These are phyloP conservation scores for Hypocryptadius cinnamomeus DNA, from an alignment of 2,113 vertebrate genomes.

Conservation along the genomic window DNA sequence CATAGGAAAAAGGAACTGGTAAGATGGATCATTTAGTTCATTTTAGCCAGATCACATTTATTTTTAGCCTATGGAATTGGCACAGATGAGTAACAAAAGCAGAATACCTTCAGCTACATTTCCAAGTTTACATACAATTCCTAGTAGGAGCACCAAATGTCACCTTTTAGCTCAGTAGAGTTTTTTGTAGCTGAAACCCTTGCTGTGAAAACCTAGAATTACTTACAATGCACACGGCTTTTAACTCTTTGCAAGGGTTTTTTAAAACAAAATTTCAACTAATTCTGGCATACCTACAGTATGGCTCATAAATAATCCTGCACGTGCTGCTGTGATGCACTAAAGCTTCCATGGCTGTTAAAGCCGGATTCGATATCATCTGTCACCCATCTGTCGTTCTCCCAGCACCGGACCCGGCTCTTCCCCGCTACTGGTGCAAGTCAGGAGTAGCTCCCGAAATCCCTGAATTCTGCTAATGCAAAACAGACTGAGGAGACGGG, in stretches of 20 bases:
- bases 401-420: neutral
- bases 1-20: conserved; percentile 51
- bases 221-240: neutral
- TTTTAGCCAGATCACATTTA: conserved; percentile 48
- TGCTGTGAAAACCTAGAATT: neutral
- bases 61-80: conserved; percentile 48
- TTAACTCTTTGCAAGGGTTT: neutral
- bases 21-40: conserved; percentile 9
- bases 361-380: conserved; percentile 2
- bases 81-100: conserved; percentile 3
- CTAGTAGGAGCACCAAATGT: neutral
- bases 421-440: neutral
- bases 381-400: conserved; percentile 22
- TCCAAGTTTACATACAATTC: neutral
- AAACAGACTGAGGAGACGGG: neutral
- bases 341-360: neutral
- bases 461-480: neutral
- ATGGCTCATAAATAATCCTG: neutral
- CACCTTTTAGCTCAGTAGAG: neutral
- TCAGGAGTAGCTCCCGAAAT: neutral
- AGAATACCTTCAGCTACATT: neutral
- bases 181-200: neutral
- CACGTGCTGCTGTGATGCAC: neutral
- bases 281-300: neutral
- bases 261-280: neutral